Conservation (phyloP, 2,797 vertebrate genomes). For the Lepidocolaptes lacrymiger region DNA sequence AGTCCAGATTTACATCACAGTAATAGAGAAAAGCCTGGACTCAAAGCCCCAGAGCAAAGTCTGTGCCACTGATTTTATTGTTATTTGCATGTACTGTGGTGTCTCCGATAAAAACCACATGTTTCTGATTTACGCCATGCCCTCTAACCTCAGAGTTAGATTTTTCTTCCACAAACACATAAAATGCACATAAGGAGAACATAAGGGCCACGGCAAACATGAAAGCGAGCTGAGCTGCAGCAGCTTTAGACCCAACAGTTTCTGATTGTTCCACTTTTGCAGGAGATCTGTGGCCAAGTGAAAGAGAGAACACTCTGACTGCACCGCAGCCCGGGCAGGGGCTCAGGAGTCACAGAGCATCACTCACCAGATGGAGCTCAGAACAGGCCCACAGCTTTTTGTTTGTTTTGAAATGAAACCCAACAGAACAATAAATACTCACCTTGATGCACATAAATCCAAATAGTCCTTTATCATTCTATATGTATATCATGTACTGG, state of each 20-base stretch:
- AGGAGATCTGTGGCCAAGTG: not conserved
- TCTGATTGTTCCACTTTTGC: not conserved
- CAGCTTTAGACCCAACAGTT: not conserved
- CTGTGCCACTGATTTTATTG: not conserved
- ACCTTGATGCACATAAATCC: not conserved
- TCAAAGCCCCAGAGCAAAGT: not conserved
- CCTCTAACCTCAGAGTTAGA: constrained; percentile 9
- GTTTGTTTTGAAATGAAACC: not conserved
- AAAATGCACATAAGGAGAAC: constrained; percentile 23
- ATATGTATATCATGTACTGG: rapidly evolving
- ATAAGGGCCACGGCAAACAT: not conserved
- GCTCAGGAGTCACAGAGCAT: not conserved
- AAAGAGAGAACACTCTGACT: not conserved
- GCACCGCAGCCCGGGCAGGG: not conserved
- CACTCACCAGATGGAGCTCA: not conserved
- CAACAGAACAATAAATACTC: not conserved
- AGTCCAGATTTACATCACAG: not conserved
- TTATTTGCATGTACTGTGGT: not conserved
- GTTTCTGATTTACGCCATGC: not conserved
- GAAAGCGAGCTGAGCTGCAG: not conserved
- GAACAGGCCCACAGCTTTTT: not conserved
- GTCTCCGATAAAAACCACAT: not conserved
- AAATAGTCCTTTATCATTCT: not conserved
- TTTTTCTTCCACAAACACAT: not conserved
- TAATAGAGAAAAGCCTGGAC: not conserved